phyloP scores from a whole-genome alignment of 2,888 invertebrate genomes.

The Phalangium opilio region DNA sequence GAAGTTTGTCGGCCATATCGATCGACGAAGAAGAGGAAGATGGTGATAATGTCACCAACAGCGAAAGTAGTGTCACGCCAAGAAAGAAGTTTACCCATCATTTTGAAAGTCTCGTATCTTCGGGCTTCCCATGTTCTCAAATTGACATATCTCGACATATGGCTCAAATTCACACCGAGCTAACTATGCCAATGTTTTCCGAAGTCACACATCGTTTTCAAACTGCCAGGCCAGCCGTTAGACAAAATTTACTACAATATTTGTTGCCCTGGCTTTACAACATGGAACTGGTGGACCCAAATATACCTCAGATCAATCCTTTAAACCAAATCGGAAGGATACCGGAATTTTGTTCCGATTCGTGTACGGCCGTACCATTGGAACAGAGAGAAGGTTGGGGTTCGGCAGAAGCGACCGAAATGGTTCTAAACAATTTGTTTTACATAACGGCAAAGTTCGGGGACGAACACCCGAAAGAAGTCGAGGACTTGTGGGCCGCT shows the following conservation, averaged over 20 bases:
- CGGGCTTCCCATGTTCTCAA: constrained; percentile 58
- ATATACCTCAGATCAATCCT: constrained; percentile 50
- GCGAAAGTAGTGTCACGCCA: constrained; percentile 4
- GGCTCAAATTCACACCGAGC: constrained; percentile 83
- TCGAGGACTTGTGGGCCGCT: constrained; percentile 91
- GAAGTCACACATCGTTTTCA: constrained; percentile 95
- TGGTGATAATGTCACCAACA: constrained; percentile 10
- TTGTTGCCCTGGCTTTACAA: constrained; percentile 94
- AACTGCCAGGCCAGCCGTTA: constrained; percentile 81
- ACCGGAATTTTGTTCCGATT: constrained; percentile 16
- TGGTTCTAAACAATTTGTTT: constrained; percentile 96
- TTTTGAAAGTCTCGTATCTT: constrained; percentile 18
- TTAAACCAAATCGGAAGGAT: constrained; percentile 14
- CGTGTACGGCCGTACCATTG: constrained; percentile 10
- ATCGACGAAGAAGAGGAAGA: constrained; percentile 19
- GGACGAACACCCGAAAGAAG: constrained; percentile 85
- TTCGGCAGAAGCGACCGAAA: constrained; percentile 96
- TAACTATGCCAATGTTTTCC: constrained; percentile 99
- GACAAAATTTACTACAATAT: constrained; percentile 78
- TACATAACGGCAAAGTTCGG: constrained; percentile 97
- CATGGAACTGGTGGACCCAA: constrained; percentile 94
- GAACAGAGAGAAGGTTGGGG: constrained; percentile 69
- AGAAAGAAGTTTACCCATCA: constrained; percentile 5
- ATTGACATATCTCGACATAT: constrained; percentile 80
- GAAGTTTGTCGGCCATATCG: constrained; percentile 30